Conservation (phyloP, 2,113 vertebrate species). For the Coracopsis vasa region DNA sequence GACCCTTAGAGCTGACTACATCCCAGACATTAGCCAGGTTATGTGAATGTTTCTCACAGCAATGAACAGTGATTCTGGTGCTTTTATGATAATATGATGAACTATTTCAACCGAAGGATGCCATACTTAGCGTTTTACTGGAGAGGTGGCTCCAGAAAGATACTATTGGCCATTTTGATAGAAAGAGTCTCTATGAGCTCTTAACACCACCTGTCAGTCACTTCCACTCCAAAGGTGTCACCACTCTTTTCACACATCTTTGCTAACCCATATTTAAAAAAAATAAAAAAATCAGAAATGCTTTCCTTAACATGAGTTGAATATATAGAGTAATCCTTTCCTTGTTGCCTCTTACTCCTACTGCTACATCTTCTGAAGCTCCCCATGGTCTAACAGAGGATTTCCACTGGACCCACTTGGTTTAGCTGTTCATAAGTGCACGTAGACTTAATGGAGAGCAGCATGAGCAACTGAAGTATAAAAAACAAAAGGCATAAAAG, state of each 20-base stretch:
- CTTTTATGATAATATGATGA: background rate
- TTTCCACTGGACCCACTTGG: background rate
- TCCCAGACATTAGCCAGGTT: background rate
- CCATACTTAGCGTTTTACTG: background rate
- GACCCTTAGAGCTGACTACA: background rate
- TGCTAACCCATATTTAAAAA: background rate
- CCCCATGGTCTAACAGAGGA: background rate
- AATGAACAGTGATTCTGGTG: background rate
- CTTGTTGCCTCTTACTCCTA: background rate
- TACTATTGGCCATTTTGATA: background rate
- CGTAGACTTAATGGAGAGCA: background rate
- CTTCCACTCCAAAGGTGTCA: background rate
- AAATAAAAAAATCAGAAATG: background rate
- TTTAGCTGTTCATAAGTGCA: constrained; percentile 32
- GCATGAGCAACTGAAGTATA: background rate
- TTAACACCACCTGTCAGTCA: constrained; percentile 6
- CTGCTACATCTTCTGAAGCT: background rate
- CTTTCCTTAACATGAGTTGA: background rate
- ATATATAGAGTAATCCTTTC: background rate
- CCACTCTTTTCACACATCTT: background rate
- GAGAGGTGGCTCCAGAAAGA: background rate
- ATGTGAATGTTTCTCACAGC: background rate
- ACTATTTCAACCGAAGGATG: background rate
- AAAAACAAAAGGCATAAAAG: background rate
- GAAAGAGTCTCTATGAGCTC: background rate